Evolutionary conservation across 2,113 vertebrate species (phyloP), one percentile per base, ranked within the genome.

Genomic region (Albula glossodonta): DNA sequence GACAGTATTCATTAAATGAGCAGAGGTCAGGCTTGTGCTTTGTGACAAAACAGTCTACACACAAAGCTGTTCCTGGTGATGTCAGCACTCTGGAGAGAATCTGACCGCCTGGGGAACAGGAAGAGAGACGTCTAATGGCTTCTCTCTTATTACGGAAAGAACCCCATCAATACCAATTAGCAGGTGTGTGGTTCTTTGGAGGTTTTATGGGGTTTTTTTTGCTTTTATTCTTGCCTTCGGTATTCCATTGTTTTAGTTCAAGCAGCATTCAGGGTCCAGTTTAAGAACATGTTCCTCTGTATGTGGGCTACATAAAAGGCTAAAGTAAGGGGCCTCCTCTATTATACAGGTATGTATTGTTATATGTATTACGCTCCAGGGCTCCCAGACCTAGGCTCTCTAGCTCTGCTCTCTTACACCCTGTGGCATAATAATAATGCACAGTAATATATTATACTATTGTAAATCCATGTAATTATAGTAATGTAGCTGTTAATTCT

Each of bases 121-220:
- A 31, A 2, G 70, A 31, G n/a, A 74, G 70, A 74, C 22, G n/a
- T 7, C 70, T 74, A 31, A 31, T 31, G 70, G 70, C 70, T 74
- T 74, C 70, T 31, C 70, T n/a, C n/a, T 74, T 31, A 74, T 74
- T 74, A 74, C 70, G 10, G n/a, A 74, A n/a, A 74, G 70, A 74
- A 22, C 60, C 60, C 19, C 70, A 74, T 74, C 70, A 74, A 74
- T 74, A 74, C n/a, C 70, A 74, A 74, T 74, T 74, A 74, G 70
- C 70, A 74, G 70, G n/a, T 74, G 70, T 74, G 70, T 74, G 70
- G 17, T 8, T 74, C 70, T 31, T 8, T 31, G 70, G 22, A n/a
- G 70, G 22, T 31, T 74, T 74, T 8, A 10, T 22, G 6, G 12
- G 53, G 0, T 56, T 56, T 22, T 74, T 74, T 31, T 10, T 31